These are phyloP conservation scores for Nothura maculosa DNA, from an alignment of 2,797 vertebrate species.

Conservation along the genomic window DNA sequence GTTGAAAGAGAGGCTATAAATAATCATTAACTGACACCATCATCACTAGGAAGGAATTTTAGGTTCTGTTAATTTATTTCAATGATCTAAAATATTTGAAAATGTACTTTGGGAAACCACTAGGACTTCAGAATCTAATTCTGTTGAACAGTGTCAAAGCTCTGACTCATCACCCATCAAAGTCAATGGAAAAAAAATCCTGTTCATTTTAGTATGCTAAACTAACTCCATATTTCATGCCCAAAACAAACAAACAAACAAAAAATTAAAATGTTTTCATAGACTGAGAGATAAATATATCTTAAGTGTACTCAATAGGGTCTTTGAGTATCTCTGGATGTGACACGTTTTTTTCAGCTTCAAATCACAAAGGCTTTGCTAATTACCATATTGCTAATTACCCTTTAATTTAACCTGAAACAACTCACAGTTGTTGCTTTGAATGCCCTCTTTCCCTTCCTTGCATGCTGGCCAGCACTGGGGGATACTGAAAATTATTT, in stretches of 20 bases:
- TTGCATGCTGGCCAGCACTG: constrained; percentile 3
- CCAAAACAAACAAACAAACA: background rate
- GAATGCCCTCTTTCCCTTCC: background rate
- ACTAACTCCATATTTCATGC: background rate
- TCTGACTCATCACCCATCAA: constrained; percentile 10
- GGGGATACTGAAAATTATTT: constrained; percentile 39
- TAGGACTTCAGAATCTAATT: background rate
- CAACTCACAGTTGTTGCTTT: background rate
- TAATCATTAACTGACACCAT: background rate
- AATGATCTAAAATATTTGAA: constrained; percentile 5
- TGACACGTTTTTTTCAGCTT: background rate
- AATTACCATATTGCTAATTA: background rate
- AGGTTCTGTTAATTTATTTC: constrained; percentile 36
- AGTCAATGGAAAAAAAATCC: background rate
- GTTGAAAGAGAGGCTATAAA: background rate
- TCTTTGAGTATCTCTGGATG: background rate
- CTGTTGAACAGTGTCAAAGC: background rate
- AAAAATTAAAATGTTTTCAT: background rate
- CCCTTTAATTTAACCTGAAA: constrained; percentile 9
- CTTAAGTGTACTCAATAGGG: background rate
- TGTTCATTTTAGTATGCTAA: background rate
- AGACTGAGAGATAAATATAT: background rate
- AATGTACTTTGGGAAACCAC: constrained; percentile 7
- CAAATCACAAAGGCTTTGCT: background rate
- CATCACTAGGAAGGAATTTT: background rate